These are phyloP conservation scores for Hyalella azteca DNA, from an alignment of 2,888 invertebrate species.

Conservation along the genomic window DNA sequence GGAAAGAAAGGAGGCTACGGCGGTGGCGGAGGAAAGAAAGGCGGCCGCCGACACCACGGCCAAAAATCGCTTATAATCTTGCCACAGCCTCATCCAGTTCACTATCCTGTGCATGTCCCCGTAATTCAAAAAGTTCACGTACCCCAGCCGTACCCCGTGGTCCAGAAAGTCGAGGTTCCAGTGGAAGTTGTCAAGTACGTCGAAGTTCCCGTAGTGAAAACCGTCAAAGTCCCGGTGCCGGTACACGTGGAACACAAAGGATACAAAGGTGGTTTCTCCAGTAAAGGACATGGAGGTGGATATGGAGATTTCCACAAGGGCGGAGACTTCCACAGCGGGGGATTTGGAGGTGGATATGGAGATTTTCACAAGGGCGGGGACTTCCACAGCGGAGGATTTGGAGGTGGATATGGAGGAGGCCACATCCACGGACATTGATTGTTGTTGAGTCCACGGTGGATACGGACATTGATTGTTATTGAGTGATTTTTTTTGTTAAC, in stretches of 20 bases:
- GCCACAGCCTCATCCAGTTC: neutral
- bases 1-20: neutral
- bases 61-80: neutral
- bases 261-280: neutral
- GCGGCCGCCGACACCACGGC: neutral
- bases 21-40: neutral
- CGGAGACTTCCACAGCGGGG: neutral
- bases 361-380: neutral
- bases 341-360: neutral
- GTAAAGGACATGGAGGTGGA: neutral
- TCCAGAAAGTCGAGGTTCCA: conserved; percentile 2
- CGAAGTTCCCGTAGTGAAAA: neutral
- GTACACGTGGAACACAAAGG: neutral
- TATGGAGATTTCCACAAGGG: neutral
- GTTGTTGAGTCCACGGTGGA: neutral
- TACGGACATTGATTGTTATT: neutral
- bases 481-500: neutral
- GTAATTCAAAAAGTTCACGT: neutral
- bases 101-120: neutral
- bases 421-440: neutral
- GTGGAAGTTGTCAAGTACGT: conserved; percentile 10
- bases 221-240: neutral
- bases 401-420: neutral
- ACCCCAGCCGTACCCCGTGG: neutral
- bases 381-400: neutral